Evolutionary conservation across 1,140 invertebrate genomes (phyloP).

Genomic region (Papilio glaucus): DNA sequence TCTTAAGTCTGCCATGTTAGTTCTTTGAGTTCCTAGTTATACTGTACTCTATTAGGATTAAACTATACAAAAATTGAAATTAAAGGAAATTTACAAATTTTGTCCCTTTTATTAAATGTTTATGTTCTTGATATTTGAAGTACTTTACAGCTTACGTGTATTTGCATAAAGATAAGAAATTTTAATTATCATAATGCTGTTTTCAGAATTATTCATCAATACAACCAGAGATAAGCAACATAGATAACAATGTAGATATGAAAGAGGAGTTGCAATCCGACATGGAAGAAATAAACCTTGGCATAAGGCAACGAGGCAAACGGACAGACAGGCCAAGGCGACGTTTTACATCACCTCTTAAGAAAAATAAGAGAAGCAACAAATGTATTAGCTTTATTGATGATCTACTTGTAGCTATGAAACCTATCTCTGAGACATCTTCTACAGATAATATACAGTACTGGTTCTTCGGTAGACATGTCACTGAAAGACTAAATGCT

Average conservation of each 20-base stretch:
- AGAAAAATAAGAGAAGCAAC: slow-evolving; percentile 45
- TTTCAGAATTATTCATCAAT: slow-evolving; percentile 47
- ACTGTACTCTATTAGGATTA: too few relatives aligned
- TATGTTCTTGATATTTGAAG: too few relatives aligned
- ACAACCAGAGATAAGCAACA: slow-evolving; percentile 33
- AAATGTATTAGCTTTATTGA: slow-evolving; percentile 66
- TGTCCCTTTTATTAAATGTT: too few relatives aligned
- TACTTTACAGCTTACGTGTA: too few relatives aligned
- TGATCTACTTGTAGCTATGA: slow-evolving; percentile 61
- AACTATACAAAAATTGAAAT: too few relatives aligned
- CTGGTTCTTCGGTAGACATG: slow-evolving; percentile 71
- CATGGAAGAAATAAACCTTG: slow-evolving; percentile 43
- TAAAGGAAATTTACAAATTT: too few relatives aligned
- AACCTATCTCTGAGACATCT: slow-evolving; percentile 48
- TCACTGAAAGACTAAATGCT: slow-evolving; percentile 62
- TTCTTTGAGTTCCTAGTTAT: too few relatives aligned
- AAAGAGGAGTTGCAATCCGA: slow-evolving; percentile 59
- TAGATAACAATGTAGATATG: slow-evolving; percentile 42
- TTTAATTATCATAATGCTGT: too few relatives aligned
- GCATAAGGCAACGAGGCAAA: slow-evolving; percentile 59
- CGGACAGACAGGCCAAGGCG: slow-evolving; percentile 60
- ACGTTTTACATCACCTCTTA: slow-evolving; percentile 40
- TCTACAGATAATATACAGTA: slow-evolving; percentile 48
- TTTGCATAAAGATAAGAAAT: too few relatives aligned
- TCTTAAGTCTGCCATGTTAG: too few relatives aligned